Percentiles rank a stretch among this genome's conserved stretches.
These are phyloP conservation scores for Gouania willdenowi DNA, from an alignment of 2,797 vertebrate species.

Conservation along the genomic window DNA sequence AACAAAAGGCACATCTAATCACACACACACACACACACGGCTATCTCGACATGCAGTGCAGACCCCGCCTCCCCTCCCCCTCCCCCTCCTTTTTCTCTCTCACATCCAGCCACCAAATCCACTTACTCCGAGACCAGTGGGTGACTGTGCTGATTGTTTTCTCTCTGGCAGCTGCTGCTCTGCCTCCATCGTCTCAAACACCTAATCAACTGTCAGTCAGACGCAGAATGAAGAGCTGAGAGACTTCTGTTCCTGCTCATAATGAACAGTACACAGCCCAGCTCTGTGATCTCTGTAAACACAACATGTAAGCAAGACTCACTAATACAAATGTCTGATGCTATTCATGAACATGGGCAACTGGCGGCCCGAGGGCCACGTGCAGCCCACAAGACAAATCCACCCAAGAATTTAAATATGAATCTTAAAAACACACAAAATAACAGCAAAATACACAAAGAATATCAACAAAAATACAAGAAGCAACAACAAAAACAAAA, in stretches of 20 bases:
- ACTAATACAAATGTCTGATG: no score
- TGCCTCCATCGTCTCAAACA: constrained; percentile 23
- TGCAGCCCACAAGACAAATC: no score
- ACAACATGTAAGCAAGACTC: no score
- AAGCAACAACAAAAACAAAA: no score
- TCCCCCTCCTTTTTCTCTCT: not conserved
- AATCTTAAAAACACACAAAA: no score
- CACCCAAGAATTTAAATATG: no score
- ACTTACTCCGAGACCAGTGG: constrained; percentile 56
- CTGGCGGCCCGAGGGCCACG: no score
- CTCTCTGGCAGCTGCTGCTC: constrained; percentile 55
- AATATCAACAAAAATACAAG: no score
- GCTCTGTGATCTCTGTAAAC: not conserved
- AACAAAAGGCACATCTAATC: constrained; percentile 48
- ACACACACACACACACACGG: constrained; percentile 17
- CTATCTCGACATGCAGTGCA: constrained; percentile 35
- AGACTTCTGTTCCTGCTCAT: constrained; percentile 30
- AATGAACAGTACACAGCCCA: constrained; percentile 4
- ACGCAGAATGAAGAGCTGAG: constrained; percentile 18
- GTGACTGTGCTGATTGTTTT: constrained; percentile 59
- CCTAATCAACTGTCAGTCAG: constrained; percentile 55
- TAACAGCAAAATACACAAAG: no score
- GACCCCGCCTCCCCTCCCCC: constrained; percentile 21
- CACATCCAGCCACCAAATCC: constrained; percentile 60
- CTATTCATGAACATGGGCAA: no score